Conservation (phyloP, 2,797 vertebrate species). For the Knipowitschia caucasica region DNA sequence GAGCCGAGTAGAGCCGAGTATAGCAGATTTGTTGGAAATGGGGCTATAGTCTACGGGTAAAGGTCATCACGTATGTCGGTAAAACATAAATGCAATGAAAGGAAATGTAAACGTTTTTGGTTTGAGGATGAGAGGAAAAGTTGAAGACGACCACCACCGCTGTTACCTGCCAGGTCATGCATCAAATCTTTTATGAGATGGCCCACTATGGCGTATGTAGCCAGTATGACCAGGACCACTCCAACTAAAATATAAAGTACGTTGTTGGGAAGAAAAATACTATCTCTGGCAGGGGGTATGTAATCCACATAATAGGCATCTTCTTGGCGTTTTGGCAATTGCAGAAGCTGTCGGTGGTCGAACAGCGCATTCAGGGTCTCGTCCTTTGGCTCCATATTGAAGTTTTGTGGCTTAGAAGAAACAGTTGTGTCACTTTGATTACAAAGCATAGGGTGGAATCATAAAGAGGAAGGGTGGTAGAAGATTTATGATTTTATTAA, state of each 20-base stretch:
- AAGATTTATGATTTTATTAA: conserved; percentile 20
- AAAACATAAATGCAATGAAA: neutral
- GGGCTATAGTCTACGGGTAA: too few species aligned
- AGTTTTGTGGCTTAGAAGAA: conserved; percentile 3
- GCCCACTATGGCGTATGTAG: conserved; percentile 88
- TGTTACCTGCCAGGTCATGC: conserved; percentile 88
- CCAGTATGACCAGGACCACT: conserved; percentile 74
- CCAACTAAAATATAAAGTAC: conserved; percentile 82
- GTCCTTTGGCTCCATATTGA: conserved; percentile 32
- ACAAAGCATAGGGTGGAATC: conserved; percentile 25
- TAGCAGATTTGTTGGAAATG: too few species aligned
- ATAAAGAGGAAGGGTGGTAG: conserved; percentile 25
- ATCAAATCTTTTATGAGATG: conserved; percentile 89
- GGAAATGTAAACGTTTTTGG: conserved; percentile 6
- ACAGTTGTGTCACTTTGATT: conserved; percentile 30
- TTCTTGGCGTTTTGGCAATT: conserved; percentile 41
- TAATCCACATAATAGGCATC: conserved; percentile 79
- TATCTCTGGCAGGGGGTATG: conserved; percentile 79
- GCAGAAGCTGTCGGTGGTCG: conserved; percentile 56
- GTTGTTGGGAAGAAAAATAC: conserved; percentile 77
- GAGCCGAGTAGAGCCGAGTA: too few species aligned
- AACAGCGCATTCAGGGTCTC: conserved; percentile 36
- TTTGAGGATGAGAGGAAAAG: conserved; percentile 9
- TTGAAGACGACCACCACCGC: conserved; percentile 7
- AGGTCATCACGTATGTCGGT: too few species aligned